These are phyloP conservation scores for Pteria penguin DNA, from an alignment of 2,888 invertebrate genomes.

Conservation along the genomic window DNA sequence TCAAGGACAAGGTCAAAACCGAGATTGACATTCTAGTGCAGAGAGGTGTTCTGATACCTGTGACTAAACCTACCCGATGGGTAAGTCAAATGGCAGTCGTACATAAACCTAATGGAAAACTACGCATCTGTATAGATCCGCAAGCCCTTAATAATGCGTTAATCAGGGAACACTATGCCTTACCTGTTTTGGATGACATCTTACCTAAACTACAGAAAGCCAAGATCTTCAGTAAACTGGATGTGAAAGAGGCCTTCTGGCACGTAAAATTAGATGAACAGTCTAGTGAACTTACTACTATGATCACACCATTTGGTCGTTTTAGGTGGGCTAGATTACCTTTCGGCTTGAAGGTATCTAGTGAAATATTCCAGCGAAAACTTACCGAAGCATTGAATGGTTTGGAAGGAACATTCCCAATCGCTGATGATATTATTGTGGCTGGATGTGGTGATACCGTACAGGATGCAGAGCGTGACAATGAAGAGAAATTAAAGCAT, in stretches of 20 bases:
- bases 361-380: conserved; percentile 52
- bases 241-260: conserved; percentile 50
- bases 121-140: conserved; percentile 48
- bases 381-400: conserved; percentile 46
- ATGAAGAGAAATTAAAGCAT: conserved; percentile 22
- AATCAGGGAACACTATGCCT: conserved; percentile 37
- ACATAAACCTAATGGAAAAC: conserved; percentile 31
- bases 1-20: conserved; percentile 8
- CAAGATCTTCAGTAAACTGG: conserved; percentile 25
- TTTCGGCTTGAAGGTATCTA: conserved; percentile 51
- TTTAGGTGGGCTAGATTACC: conserved; percentile 43
- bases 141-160: conserved; percentile 49
- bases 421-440: conserved; percentile 47
- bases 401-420: conserved; percentile 40
- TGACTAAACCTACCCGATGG: conserved; percentile 23
- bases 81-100: conserved; percentile 39
- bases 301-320: conserved; percentile 55
- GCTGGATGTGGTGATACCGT: conserved; percentile 42
- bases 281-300: conserved; percentile 46
- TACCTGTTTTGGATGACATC: conserved; percentile 50
- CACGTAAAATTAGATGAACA: conserved; percentile 47
- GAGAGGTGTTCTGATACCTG: conserved; percentile 10
- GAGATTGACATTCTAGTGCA: conserved; percentile 17
- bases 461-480: conserved; percentile 27
- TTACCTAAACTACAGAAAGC: conserved; percentile 49